These are phyloP conservation scores for Steinernema hermaphroditum DNA, from an alignment of 2,888 invertebrate species.

Conservation along the genomic window DNA sequence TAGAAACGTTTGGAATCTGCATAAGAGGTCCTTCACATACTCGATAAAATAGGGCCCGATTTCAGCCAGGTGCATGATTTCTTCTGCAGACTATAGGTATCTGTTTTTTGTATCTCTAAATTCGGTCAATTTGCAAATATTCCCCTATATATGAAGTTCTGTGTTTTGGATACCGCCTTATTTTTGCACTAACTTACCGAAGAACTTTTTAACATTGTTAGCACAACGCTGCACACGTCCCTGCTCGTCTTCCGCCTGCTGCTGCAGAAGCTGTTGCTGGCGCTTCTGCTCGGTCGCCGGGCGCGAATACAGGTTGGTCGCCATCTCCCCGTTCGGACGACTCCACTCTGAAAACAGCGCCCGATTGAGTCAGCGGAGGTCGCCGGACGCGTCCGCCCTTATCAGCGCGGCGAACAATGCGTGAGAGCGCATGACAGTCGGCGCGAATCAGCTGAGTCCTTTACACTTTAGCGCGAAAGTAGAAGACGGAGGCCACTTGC, in stretches of 20 bases:
- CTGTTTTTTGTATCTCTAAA: too few species aligned
- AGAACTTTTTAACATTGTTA: background rate
- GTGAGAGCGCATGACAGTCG: background rate
- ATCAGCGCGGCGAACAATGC: background rate
- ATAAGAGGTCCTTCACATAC: too few species aligned
- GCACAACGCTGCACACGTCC: background rate
- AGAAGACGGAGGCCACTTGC: background rate
- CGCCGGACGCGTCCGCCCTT: background rate
- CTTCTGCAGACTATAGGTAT: too few species aligned
- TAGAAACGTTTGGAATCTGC: too few species aligned
- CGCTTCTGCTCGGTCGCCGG: too few species aligned
- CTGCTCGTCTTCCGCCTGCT: background rate
- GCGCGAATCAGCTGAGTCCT: conserved; percentile 11
- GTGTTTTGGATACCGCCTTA: too few species aligned
- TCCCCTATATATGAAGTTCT: too few species aligned
- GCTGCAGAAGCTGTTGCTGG: background rate
- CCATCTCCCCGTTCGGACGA: background rate
- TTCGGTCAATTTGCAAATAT: too few species aligned
- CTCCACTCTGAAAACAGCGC: background rate
- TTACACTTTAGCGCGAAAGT: background rate
- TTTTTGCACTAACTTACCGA: too few species aligned
- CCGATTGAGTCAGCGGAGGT: background rate
- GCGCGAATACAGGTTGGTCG: background rate
- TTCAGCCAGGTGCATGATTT: too few species aligned
- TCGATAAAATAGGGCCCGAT: too few species aligned